These are phyloP conservation scores for Cheirogaleus major DNA, from an alignment of 2,797 vertebrate genomes.

Conservation along the genomic window DNA sequence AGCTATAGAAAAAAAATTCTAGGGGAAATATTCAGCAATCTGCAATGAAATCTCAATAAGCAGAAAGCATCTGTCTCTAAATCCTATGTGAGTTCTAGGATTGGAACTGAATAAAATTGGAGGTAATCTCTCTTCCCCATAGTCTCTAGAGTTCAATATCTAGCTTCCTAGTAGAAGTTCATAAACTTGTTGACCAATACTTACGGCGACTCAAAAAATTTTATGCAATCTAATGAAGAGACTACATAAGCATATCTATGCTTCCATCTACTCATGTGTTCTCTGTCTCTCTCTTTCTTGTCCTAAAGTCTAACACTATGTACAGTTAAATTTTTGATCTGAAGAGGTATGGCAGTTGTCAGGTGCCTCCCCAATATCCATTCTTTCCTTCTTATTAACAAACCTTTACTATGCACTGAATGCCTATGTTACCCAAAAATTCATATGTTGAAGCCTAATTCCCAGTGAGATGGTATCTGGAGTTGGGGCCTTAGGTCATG, in stretches of 20 bases:
- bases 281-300: neutral
- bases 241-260: neutral
- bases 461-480: neutral
- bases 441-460: neutral
- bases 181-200: neutral
- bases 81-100: neutral
- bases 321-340: neutral
- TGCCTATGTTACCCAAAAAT: neutral
- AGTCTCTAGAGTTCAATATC: neutral
- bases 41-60: neutral
- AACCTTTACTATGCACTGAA: neutral
- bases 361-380: neutral
- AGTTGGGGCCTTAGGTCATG: neutral
- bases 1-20: neutral
- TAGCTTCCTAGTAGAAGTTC: neutral
- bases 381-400: neutral
- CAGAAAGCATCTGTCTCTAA: constrained; percentile 14
- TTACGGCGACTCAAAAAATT: constrained; percentile 9
- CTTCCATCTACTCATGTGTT: neutral
- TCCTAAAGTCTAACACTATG: neutral
- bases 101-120: constrained; percentile 20
- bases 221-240: neutral
- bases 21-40: constrained; percentile 17
- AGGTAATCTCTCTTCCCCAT: neutral
- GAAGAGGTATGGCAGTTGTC: neutral